A percentile compares a stretch with the other conserved stretches of the same genome.
These are phyloP conservation scores for Busseola fusca DNA, from an alignment of 2,888 invertebrate species.

Conservation along the genomic window DNA sequence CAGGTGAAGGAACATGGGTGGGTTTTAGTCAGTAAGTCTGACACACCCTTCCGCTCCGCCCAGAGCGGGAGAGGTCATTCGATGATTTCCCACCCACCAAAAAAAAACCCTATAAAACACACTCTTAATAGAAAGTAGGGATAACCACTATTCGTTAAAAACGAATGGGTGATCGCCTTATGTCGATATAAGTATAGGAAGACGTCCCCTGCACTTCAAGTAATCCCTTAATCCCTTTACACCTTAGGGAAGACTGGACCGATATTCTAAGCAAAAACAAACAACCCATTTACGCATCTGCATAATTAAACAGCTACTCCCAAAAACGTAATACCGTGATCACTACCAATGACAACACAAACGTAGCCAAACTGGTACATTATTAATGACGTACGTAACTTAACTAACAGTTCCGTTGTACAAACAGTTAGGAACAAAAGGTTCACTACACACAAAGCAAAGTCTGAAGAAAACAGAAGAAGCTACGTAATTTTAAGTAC, in stretches of 20 bases:
- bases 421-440: conserved; percentile 31
- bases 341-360: conserved; percentile 50
- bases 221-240: conserved; percentile 41
- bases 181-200: conserved; percentile 7
- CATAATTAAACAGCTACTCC: conserved; percentile 46
- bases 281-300: conserved; percentile 48
- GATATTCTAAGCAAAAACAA: conserved; percentile 34
- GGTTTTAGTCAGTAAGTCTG: too few species aligned
- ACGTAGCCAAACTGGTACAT: conserved; percentile 37
- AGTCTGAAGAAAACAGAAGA: neutral
- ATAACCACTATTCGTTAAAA: neutral
- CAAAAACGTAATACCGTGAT: conserved; percentile 43
- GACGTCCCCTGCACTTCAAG: conserved; percentile 4
- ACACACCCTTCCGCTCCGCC: too few species aligned
- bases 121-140: neutral
- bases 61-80: too few species aligned
- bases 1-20: too few species aligned
- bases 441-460: neutral
- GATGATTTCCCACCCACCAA: too few species aligned
- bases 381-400: conserved; percentile 52
- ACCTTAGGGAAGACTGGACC: conserved; percentile 31
- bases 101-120: neutral
- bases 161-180: neutral
- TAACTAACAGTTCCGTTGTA: conserved; percentile 29
- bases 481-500: neutral